Base-by-base conservation (phyloP, 2,888 invertebrate species). In the Smittia aterrima region DNA sequence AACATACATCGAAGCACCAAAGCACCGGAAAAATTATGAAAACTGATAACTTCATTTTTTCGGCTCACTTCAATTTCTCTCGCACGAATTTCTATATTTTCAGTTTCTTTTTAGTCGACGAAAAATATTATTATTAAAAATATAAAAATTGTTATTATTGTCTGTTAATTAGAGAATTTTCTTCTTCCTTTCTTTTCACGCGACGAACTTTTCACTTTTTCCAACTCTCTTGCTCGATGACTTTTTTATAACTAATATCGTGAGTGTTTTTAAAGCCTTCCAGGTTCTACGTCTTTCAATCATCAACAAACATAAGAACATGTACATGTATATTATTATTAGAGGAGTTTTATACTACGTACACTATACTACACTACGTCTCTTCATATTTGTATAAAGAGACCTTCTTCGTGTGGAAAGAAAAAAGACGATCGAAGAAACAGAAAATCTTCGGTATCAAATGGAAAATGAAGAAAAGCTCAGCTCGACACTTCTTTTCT, bases 221-320 rank as follows among this genome's bases (percentile, higher is more conserved):
- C 72, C 72, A 72, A 72, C 72, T 72, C 62, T 72, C 72, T 72
- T 72, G 54, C 38, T 54, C 72, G 32, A 72, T 58, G 72, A 40
- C 62, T 72, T 54, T 27, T 38, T 27, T 24, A 72, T 22, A 62
- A 72, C 72, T 72, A 24, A 70, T 70, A 38, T 47, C 24, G 22
- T 47, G 58, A 38, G 38, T 58, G 20, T 58, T 58, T 47, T 47
- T 47, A 53, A 53, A 40, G 62, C 72, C 54, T 72, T 27, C 64
- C 64, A 64, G 27, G 64, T 64, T 64, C 64, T 58, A 58, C 58
- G 9, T 58, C 20, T 58, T 27, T 58, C 58, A 58, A 58, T 58
- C 58, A 58, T 58, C 58, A 58, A 58, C 58, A 58, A 64, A 25
- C 64, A 27, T 27, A 64, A 64, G 64, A 64, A 64, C n/a, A 27